Percentiles rank a stretch among this genome's conserved stretches.
Evolutionary conservation across 1,140 invertebrate genomes (phyloP).

Genomic region (Drosophila nigromelanica): DNA sequence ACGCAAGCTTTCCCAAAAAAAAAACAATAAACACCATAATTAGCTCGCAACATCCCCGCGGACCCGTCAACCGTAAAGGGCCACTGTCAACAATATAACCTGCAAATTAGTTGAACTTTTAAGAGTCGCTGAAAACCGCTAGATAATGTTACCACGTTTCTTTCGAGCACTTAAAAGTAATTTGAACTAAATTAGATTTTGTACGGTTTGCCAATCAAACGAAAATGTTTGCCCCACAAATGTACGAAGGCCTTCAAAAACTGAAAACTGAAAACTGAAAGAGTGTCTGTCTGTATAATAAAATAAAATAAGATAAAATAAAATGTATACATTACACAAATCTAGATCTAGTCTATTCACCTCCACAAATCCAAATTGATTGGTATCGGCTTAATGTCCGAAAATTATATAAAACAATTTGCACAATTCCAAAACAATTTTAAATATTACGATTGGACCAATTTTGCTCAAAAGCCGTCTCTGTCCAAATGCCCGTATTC

Average conservation of each 20-base stretch:
- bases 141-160: conserved; percentile 54
- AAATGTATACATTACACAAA: conserved; percentile 28
- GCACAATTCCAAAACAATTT: conserved; percentile 58
- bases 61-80: conserved; percentile 46
- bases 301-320: no score
- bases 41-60: conserved; percentile 23
- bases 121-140: conserved; percentile 18
- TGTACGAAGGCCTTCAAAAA: conserved; percentile 46
- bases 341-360: conserved; percentile 56
- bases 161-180: conserved; percentile 70
- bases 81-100: conserved; percentile 50
- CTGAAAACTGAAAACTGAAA: no score
- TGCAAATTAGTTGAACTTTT: conserved; percentile 42
- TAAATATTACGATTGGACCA: conserved; percentile 42
- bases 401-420: conserved; percentile 69
- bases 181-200: conserved; percentile 78
- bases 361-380: conserved; percentile 27
- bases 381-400: conserved; percentile 40
- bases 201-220: conserved; percentile 67
- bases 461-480: conserved; percentile 30
- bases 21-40: conserved; percentile 47
- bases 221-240: conserved; percentile 57
- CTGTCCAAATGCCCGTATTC: conserved; percentile 9
- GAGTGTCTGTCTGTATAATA: no score
- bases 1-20: conserved; percentile 56